Conservation (phyloP, 2,113 vertebrate species). For the Shinisaurus crocodilurus region DNA sequence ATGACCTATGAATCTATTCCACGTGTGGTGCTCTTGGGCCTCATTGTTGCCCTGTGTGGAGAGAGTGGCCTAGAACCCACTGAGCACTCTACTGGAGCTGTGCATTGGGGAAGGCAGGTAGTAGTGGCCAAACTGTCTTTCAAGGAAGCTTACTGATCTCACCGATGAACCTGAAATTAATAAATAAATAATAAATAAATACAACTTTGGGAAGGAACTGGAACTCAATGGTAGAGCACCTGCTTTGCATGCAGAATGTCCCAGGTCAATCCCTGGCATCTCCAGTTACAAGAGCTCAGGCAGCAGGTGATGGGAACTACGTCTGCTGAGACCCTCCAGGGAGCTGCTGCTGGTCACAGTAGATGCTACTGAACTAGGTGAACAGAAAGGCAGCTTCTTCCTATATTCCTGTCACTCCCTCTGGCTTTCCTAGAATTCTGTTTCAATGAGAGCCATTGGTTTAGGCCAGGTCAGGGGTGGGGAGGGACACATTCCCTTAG, state of each 20-base stretch:
- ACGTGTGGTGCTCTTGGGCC: no score
- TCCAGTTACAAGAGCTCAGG: neutral
- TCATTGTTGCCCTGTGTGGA: neutral
- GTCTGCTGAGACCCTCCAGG: neutral
- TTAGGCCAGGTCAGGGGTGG: no score
- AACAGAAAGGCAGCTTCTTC: no score
- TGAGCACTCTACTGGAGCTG: neutral
- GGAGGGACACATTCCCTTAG: no score
- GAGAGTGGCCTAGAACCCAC: neutral
- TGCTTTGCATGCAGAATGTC: neutral
- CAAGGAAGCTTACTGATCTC: neutral
- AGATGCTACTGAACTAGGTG: no score
- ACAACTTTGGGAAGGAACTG: neutral
- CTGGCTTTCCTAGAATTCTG: no score
- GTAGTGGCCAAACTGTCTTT: neutral
- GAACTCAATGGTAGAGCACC: neutral
- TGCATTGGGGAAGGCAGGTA: neutral
- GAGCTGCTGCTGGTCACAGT: neutral
- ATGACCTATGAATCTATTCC: no score
- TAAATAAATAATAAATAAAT: no score
- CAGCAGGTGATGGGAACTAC: neutral
- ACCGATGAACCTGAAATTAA: neutral
- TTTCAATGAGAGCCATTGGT: no score
- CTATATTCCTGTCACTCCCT: neutral
- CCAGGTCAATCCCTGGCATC: neutral